Conservation (phyloP, 2,888 invertebrate species). For the Steinernema hermaphroditum region DNA sequence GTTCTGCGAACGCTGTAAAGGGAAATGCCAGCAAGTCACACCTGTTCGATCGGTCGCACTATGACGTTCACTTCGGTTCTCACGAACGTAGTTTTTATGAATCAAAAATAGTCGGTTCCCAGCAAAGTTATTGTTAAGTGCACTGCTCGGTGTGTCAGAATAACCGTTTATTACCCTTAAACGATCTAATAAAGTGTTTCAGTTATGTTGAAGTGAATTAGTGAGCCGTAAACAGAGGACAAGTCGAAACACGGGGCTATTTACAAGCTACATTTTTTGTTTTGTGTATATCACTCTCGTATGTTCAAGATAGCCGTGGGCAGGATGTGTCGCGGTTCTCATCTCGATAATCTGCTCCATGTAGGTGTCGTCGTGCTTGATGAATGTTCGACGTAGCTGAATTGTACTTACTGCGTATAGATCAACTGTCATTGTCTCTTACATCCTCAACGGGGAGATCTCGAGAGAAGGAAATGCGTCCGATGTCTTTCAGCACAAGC, state of each 20-base stretch:
- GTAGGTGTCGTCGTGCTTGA: constrained; percentile 65
- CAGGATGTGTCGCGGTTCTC: constrained; percentile 67
- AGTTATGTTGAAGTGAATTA: too few relatives aligned
- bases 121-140: too few relatives aligned
- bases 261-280: constrained; percentile 41
- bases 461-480: constrained; percentile 66
- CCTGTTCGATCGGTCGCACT: too few relatives aligned
- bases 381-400: constrained; percentile 65
- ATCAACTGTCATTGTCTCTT: constrained; percentile 34
- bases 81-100: too few relatives aligned
- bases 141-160: too few relatives aligned
- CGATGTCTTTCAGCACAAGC: constrained; percentile 66
- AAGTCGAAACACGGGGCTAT: too few relatives aligned
- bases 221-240: neutral
- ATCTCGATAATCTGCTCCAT: constrained; percentile 66
- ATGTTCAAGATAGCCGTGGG: constrained; percentile 65
- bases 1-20: too few relatives aligned
- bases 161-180: too few relatives aligned
- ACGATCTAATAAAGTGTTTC: too few relatives aligned
- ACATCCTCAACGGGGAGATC: constrained; percentile 67
- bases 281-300: constrained; percentile 65
- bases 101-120: too few relatives aligned
- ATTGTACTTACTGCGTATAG: constrained; percentile 37
- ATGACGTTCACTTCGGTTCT: too few relatives aligned
- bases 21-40: too few relatives aligned